Evolutionary conservation across 2,113 vertebrate species (phyloP).

Genomic region (Xiphorhynchus elegans): DNA sequence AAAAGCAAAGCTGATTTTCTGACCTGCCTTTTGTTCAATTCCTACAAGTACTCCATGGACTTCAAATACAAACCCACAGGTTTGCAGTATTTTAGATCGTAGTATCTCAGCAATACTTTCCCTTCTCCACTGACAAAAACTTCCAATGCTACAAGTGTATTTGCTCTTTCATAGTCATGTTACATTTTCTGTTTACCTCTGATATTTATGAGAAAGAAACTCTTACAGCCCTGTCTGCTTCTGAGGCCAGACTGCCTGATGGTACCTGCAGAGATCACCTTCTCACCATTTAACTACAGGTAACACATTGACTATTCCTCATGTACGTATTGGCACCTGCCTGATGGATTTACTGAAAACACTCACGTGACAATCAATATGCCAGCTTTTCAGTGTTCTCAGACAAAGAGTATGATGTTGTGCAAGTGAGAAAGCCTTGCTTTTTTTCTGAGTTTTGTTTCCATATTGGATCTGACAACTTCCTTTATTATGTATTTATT

Average conservation of each 20-base stretch:
- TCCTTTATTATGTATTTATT: not conserved
- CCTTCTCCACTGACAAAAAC: not conserved
- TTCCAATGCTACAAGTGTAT: not conserved
- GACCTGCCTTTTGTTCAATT: not conserved
- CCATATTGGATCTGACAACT: not conserved
- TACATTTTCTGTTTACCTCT: not conserved
- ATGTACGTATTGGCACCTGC: not conserved
- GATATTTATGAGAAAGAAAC: not conserved
- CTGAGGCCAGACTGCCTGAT: not conserved
- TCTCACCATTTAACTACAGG: not conserved
- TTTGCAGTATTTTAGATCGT: not conserved
- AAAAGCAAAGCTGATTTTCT: not conserved
- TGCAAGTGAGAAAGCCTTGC: not conserved
- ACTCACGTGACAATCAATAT: not conserved
- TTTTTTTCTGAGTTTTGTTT: not conserved
- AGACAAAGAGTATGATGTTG: not conserved
- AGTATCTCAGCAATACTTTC: not conserved
- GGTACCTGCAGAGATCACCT: not conserved
- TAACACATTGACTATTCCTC: not conserved
- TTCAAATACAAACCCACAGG: not conserved
- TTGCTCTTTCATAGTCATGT: not conserved
- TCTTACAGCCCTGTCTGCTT: not conserved
- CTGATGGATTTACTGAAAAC: not conserved
- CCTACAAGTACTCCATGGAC: not conserved
- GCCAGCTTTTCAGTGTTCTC: not conserved